Percentiles rank a stretch among this genome's conserved stretches.
These are phyloP conservation scores for Leptodactylus fallax DNA, from an alignment of 2,797 vertebrate species.

Conservation along the genomic window DNA sequence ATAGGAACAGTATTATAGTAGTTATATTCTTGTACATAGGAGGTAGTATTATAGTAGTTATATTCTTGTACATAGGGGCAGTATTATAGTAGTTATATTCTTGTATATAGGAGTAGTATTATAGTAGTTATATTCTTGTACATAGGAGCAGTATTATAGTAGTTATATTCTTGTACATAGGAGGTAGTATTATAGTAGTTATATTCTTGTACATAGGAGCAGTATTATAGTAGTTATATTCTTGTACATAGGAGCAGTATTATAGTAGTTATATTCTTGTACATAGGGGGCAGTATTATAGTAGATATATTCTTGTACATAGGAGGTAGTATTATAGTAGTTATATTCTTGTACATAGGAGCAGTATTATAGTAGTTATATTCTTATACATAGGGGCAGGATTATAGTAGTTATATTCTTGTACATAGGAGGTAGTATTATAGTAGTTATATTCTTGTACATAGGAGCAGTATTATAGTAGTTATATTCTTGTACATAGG, in stretches of 20 bases:
- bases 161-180: too few species aligned
- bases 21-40: too few species aligned
- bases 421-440: neutral
- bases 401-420: constrained; percentile 11
- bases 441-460: constrained; percentile 12
- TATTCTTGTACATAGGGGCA: too few species aligned
- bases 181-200: too few species aligned
- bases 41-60: too few species aligned
- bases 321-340: neutral
- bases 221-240: neutral
- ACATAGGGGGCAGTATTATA: neutral
- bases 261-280: neutral
- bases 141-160: too few species aligned
- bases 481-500: neutral
- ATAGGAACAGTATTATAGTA: too few species aligned
- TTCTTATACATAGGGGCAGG: neutral
- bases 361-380: constrained; percentile 4
- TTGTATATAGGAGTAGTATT: too few species aligned
- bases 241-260: neutral
- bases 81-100: too few species aligned
- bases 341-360: neutral
- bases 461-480: constrained; percentile 1
- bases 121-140: too few species aligned
- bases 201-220: too few species aligned
- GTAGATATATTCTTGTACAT: neutral